Evolutionary conservation across 2,888 invertebrate species (phyloP).

Genomic region (Amphimallon solstitiale): DNA sequence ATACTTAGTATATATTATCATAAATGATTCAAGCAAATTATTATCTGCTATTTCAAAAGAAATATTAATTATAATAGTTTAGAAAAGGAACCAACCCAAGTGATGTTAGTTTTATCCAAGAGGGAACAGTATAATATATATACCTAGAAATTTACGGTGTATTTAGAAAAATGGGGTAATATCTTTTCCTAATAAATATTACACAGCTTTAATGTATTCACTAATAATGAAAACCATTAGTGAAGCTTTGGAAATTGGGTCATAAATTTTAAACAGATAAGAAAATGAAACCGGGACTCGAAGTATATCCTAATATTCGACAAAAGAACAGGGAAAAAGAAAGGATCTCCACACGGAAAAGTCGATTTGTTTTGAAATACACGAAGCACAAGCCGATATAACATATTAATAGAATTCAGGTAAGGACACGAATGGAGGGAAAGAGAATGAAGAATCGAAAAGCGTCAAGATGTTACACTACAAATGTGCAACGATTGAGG

Average conservation of each 20-base stretch:
- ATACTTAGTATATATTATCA: no score
- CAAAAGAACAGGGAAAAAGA: background rate
- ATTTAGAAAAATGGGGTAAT: no score
- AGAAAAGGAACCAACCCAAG: no score
- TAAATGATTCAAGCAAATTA: no score
- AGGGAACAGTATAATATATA: no score
- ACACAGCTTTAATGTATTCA: constrained; percentile 1
- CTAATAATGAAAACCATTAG: constrained; percentile 3
- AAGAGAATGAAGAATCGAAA: constrained; percentile 45
- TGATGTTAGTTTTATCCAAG: no score
- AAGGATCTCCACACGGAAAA: background rate
- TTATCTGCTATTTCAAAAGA: no score
- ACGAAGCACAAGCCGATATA: constrained; percentile 18
- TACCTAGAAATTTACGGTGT: no score
- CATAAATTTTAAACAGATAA: constrained; percentile 34
- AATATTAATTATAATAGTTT: no score
- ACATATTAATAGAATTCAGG: constrained; percentile 28
- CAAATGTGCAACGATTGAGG: no score
- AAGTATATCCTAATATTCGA: background rate
- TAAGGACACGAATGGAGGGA: constrained; percentile 19
- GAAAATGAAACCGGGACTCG: constrained; percentile 11
- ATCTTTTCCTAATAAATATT: constrained; percentile 10
- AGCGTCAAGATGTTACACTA: constrained; percentile 4
- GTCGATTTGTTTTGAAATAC: constrained; percentile 28
- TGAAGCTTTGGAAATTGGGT: constrained; percentile 12